phyloP scores from a whole-genome alignment of 2,888 invertebrate genomes.

The Globia sparganii region DNA sequence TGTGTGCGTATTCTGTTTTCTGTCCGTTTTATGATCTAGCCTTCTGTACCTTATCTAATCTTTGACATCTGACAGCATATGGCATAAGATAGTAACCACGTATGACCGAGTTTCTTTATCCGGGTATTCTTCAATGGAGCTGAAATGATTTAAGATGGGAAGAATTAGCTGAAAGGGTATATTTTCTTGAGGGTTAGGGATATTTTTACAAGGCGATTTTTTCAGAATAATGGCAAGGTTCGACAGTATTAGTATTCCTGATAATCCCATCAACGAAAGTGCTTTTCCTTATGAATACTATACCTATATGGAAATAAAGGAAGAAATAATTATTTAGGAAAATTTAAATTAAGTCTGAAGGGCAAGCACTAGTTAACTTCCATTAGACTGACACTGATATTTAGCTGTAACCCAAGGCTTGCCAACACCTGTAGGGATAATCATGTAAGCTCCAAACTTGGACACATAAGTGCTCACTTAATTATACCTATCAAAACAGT shows the following conservation, averaged over 20 bases:
- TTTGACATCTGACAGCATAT: not conserved
- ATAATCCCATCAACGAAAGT: not conserved
- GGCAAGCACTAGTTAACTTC: not conserved
- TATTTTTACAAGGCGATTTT: not conserved
- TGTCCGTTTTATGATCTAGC: not conserved
- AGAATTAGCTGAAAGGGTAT: not conserved
- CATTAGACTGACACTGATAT: no score
- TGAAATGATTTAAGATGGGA: slow-evolving; percentile 38
- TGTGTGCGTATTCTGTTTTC: not conserved
- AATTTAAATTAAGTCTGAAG: not conserved
- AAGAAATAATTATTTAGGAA: not conserved
- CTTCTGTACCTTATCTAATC: not conserved
- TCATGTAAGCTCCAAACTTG: no score
- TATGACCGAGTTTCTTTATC: slow-evolving; percentile 41
- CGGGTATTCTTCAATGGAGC: slow-evolving; percentile 28
- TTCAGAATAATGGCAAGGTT: not conserved
- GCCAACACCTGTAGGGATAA: no score
- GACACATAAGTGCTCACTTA: no score
- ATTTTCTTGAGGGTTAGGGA: not conserved
- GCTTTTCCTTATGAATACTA: not conserved
- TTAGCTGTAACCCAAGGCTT: no score
- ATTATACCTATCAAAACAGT: not conserved
- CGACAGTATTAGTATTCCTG: not conserved
- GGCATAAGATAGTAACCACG: slow-evolving; percentile 19
- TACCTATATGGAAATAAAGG: no score